Evolutionary conservation across 2,797 vertebrate genomes (phyloP).

Genomic region (Aldrovandia affinis): DNA sequence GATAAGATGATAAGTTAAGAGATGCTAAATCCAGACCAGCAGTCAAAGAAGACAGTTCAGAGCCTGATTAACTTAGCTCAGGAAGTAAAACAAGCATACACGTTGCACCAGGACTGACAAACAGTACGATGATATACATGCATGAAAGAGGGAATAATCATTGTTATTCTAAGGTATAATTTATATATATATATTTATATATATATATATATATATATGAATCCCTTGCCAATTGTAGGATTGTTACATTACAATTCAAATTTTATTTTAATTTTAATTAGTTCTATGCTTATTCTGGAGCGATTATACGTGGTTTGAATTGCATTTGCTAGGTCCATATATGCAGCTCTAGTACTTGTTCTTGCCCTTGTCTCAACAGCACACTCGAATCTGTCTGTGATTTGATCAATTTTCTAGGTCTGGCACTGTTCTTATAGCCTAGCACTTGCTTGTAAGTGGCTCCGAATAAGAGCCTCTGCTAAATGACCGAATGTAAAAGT

Average conservation of each 20-base stretch:
- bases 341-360: no score
- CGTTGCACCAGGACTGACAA: neutral
- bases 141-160: neutral
- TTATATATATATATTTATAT: neutral
- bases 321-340: no score
- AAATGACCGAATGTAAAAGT: no score
- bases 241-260: neutral
- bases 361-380: no score
- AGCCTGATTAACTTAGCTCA: neutral
- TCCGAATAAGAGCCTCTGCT: no score
- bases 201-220: neutral
- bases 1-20: neutral
- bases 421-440: no score
- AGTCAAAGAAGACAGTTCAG: neutral
- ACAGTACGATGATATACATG: neutral
- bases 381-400: no score
- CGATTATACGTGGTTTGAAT: no score
- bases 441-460: no score
- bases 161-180: neutral
- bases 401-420: no score
- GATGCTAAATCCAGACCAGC: constrained; percentile 1
- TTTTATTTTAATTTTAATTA: neutral
- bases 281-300: no score
- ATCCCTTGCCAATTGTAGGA: neutral
- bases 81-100: neutral